Percentiles rank a stretch among this genome's conserved stretches.
These are phyloP conservation scores for Brenthis hecate DNA, from an alignment of 2,888 invertebrate species.

Conservation along the genomic window DNA sequence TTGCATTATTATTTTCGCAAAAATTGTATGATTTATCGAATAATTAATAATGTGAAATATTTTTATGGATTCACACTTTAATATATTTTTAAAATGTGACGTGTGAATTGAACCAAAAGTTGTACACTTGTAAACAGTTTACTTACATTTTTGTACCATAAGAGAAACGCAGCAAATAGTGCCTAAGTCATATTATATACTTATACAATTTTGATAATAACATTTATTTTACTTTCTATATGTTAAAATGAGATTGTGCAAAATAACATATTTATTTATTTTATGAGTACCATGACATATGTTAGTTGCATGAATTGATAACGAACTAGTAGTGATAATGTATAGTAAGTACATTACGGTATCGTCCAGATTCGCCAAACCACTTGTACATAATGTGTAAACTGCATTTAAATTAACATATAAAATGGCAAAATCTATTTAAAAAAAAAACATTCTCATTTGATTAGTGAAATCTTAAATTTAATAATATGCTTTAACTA, in stretches of 20 bases:
- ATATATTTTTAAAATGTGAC: constrained; percentile 17
- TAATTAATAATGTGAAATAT: not conserved
- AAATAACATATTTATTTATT: constrained; percentile 36
- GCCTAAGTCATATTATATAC: constrained; percentile 33
- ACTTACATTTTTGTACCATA: constrained; percentile 20
- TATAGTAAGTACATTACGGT: constrained; percentile 6
- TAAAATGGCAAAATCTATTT: too few species aligned
- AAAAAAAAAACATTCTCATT: too few species aligned
- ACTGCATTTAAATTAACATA: too few species aligned
- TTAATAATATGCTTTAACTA: too few species aligned
- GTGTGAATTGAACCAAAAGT: constrained; percentile 29
- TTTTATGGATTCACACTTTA: not conserved
- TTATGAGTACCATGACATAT: constrained; percentile 39
- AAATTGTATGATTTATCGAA: not conserved
- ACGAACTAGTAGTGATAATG: constrained; percentile 2
- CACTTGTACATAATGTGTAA: too few species aligned
- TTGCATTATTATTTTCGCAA: not conserved
- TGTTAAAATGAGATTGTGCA: constrained; percentile 28
- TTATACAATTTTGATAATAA: constrained; percentile 35
- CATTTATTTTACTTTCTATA: constrained; percentile 27
- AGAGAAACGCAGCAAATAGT: constrained; percentile 37
- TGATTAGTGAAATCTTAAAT: too few species aligned
- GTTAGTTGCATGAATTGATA: constrained; percentile 20
- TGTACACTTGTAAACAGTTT: constrained; percentile 4
- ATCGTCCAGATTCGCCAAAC: not conserved